Percentiles rank a stretch among this genome's conserved stretches.
Evolutionary conservation across 1,140 invertebrate genomes (phyloP).

Genomic region (Apis cerana): DNA sequence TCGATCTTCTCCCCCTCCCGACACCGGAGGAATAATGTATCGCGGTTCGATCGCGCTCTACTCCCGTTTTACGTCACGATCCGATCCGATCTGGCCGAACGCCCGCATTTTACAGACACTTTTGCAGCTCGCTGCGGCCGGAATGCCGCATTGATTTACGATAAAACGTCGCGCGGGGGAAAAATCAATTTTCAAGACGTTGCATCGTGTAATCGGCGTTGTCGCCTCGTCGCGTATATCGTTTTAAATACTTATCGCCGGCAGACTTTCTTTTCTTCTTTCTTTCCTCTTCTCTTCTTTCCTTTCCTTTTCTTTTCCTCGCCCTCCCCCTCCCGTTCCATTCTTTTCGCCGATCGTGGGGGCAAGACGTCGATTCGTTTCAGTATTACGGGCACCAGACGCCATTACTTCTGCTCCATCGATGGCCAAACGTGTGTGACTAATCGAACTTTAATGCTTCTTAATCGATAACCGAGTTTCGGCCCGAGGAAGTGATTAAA

Average conservation of each 20-base stretch:
- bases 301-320: no score
- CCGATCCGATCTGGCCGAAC: slow-evolving; percentile 48
- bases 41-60: slow-evolving; percentile 17
- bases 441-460: not conserved
- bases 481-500: no score
- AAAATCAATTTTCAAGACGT: slow-evolving; percentile 42
- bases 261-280: no score
- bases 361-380: not conserved
- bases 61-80: slow-evolving; percentile 38
- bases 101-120: slow-evolving; percentile 55
- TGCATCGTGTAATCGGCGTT: not conserved
- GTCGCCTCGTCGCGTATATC: not conserved
- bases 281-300: no score
- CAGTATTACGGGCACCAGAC: not conserved
- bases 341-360: not conserved
- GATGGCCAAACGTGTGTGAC: not conserved
- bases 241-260: not conserved
- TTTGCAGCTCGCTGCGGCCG: slow-evolving; percentile 24
- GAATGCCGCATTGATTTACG: slow-evolving; percentile 39
- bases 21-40: slow-evolving; percentile 49
- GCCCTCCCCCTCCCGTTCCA: no score
- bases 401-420: not conserved
- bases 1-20: slow-evolving; percentile 28
- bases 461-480: not conserved
- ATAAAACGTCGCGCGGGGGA: slow-evolving; percentile 30